Percentiles rank a stretch among this genome's conserved stretches.
Conservation (phyloP, 2,888 invertebrate species). For the Alsophila aescularia region DNA sequence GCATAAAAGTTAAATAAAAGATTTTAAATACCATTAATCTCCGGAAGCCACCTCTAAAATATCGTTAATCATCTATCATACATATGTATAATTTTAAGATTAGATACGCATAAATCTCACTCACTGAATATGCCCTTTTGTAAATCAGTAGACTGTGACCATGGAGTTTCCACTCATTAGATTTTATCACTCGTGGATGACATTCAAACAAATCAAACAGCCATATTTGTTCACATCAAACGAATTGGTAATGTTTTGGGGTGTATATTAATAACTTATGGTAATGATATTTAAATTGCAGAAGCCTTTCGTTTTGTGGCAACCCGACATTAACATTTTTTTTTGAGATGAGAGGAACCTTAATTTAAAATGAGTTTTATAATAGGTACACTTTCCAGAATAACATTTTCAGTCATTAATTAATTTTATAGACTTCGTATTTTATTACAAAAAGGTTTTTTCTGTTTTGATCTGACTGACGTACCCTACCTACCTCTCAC, state of each 20-base stretch:
- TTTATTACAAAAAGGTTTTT: no score
- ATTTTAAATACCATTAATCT: no score
- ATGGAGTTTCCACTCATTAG: constrained; percentile 10
- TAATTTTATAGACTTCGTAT: no score
- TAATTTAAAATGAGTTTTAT: not conserved
- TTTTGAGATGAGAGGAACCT: not conserved
- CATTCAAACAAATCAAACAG: constrained; percentile 14
- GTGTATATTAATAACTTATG: no score
- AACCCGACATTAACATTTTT: not conserved
- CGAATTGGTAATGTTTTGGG: not conserved
- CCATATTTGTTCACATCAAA: constrained; percentile 15
- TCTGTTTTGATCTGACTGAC: no score
- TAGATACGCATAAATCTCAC: not conserved
- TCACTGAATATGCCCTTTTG: constrained; percentile 7
- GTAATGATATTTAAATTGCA: not conserved
- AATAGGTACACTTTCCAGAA: no score
- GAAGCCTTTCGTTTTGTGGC: not conserved
- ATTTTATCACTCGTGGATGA: constrained; percentile 9
- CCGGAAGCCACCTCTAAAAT: no score
- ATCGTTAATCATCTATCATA: no score
- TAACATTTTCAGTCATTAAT: no score
- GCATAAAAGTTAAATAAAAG: no score
- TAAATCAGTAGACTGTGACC: not conserved
- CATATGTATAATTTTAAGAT: not conserved
- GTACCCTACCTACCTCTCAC: no score